Base-by-base conservation (phyloP, 2,797 vertebrate species). In the Poliocrania exsul region DNA sequence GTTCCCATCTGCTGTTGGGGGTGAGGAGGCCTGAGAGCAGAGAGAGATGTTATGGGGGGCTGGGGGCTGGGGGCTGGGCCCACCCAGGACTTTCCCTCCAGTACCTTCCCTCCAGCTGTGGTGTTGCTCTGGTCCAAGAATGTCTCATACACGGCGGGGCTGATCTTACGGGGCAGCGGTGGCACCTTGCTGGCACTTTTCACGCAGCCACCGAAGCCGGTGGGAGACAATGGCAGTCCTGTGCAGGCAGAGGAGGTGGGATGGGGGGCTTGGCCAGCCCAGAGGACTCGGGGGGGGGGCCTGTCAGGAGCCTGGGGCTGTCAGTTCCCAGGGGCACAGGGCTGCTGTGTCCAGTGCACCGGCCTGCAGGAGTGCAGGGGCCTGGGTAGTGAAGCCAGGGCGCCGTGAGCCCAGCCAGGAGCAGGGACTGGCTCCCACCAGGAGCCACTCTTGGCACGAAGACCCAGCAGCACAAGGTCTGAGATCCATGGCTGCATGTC, bases 161-260 rank as follows among this genome's bases (percentile, higher is more conserved):
- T 96, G 92, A 97, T 93, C 73, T 83, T 93, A 44, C 77, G 88
- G 33, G 96, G 95, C 73, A 71, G 71, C 0, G 95, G 95, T 0
- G 35, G 81, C 1, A 84, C 82, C 37, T 83, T 94, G 89, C 89
- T 93, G 77, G 94, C 84, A 0, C 96, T 96, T 54, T 90, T 96
- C 69, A 97, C 19, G 0, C 79, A 84, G 51, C 95, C 95, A 0
- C 95, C 66, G 0, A 95, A 95, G 33, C 94, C 90, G 0, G 84
- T 83, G 74, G 92, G 95, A 5, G 95, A 56, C 11, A 3, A 44
- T 37, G 83, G 42, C 0, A 10, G 80, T 21, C 89, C 93, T 94
- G 91, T 6, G 4, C 13, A 8, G 82, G 42, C 46, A 77, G 37
- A 16, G 58, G 20, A 25, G 29, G 20, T 8, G 33, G 18, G 31